phyloP scores from a whole-genome alignment of 2,888 invertebrate species.

The Dasypolia templi region DNA sequence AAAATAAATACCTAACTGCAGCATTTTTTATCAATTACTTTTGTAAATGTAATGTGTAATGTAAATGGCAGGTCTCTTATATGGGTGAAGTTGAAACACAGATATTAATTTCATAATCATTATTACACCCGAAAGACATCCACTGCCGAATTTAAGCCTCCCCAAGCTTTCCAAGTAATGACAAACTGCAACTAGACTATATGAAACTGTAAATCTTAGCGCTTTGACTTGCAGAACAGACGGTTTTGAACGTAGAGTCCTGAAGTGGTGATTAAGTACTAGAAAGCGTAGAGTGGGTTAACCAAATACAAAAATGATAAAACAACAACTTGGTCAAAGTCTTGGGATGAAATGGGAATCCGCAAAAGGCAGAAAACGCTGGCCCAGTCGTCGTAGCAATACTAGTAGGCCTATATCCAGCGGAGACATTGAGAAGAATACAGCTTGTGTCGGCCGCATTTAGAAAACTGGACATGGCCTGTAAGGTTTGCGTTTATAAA shows the following conservation, averaged over 20 bases:
- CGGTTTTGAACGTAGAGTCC: neutral
- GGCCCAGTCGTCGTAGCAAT: too few species aligned
- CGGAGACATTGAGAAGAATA: too few species aligned
- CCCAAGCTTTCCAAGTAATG: too few species aligned
- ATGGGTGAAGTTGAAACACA: neutral
- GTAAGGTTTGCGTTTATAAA: neutral
- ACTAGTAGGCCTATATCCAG: neutral
- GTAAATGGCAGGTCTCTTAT: neutral
- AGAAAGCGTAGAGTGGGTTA: neutral
- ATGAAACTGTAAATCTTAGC: neutral
- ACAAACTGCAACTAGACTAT: too few species aligned
- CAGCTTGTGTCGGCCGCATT: too few species aligned
- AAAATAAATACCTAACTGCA: neutral
- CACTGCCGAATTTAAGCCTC: neutral
- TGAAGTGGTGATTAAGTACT: neutral
- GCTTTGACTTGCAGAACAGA: neutral
- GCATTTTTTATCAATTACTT: neutral
- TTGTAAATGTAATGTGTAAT: too few species aligned
- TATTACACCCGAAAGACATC: neutral
- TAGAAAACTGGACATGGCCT: too few species aligned
- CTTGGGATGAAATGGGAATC: too few species aligned
- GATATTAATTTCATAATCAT: neutral
- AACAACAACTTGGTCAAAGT: too few species aligned
- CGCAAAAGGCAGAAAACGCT: neutral
- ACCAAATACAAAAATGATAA: neutral